Conservation (phyloP, 2,797 vertebrate species). For the Falco biarmicus region DNA sequence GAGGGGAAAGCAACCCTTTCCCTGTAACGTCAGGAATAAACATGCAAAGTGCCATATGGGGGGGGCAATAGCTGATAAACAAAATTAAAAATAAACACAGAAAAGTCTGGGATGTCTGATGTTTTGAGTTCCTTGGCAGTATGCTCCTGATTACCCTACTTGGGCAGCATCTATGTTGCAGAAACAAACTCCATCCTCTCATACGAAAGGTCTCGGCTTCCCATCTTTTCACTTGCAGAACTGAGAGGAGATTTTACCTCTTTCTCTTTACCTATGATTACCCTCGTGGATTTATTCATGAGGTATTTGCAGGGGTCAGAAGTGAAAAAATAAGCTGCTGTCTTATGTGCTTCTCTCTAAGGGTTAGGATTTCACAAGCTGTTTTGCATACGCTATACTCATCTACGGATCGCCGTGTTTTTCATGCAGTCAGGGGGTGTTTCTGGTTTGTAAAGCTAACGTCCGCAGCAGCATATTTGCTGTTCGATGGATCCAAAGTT, state of each 20-base stretch:
- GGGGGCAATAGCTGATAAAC: background rate
- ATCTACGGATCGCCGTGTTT: rapidly evolving
- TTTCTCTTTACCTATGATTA: background rate
- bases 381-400: rapidly evolving
- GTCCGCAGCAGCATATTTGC: background rate
- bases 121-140: background rate
- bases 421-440: background rate
- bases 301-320: background rate
- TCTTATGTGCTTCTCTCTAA: background rate
- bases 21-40: slow-evolving; percentile 42
- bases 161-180: background rate
- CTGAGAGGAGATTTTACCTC: background rate
- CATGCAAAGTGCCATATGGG: background rate
- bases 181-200: background rate
- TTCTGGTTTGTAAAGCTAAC: background rate
- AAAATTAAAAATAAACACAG: background rate
- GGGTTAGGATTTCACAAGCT: background rate
- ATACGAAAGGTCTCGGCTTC: background rate
- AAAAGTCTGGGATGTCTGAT: background rate
- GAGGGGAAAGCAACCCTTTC: background rate
- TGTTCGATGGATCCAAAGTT: background rate
- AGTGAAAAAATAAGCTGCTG: background rate
- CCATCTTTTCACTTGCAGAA: background rate
- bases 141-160: background rate
- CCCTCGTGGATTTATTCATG: background rate